Evolutionary conservation across 37 sponge, comb jelly and placozoan genomes (phyloP), one percentile per base, ranked within the genome.

Genomic region (Cliona cf. orientalis): DNA sequence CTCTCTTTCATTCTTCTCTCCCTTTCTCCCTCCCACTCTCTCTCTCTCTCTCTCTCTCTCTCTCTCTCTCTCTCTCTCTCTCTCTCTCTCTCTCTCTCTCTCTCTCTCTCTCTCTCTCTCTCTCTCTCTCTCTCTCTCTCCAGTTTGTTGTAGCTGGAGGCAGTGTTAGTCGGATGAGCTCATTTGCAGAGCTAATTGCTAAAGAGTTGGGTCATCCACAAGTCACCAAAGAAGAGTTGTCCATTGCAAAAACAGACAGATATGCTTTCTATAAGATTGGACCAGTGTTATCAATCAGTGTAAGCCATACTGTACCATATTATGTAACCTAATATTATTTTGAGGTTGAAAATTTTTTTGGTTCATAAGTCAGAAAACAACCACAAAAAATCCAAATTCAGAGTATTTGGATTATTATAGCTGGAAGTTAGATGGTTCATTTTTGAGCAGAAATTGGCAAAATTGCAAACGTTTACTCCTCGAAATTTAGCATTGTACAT

Each of bases 141-240:
- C 80, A 98, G 99, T 94, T 96, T 75, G 97, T 96, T 0, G 84
- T 93, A 41, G 74, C 86, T 58, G 99, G 99, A 22, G 96, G 97
- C 19, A 91, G 92, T 68, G 46, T 36, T 14, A 78, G 60, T 34
- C 87, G 97, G n/a, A 98, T 98, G 99, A 43, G 69, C 39, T 64
- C 35, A 31, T 91, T 98, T 69, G 92, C 96, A 32, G 80, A 81
- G 81, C 45, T 66, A 45, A 74, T 90, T 1, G 89, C 85, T 37
- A 71, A 84, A 65, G 86, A 64, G 82, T 69, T 91, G 33, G 59
- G 66, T n/a, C 85, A 79, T 58, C 57, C 80, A 19, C 2, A 46
- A 25, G 25, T 33, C 31, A 42, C 69, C 5, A 36, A 38, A 22
- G 73, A 86, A 32, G 82, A 91, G 38, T 55, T 90, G 36, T 76